phyloP scores from a whole-genome alignment of 1,140 invertebrate genomes.

The Chymomyza costata region DNA sequence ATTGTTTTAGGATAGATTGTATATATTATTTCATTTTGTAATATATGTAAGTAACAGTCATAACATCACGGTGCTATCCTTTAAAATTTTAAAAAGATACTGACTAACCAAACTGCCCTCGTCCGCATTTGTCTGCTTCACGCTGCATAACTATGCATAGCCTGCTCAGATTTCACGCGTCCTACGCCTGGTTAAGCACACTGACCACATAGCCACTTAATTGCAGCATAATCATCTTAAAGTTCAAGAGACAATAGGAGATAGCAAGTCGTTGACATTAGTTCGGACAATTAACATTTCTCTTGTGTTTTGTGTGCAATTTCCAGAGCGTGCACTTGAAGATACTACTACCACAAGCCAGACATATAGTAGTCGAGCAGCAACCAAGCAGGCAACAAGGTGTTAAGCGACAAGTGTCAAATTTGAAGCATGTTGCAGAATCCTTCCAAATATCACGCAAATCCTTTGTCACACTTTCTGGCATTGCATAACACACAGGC shows the following conservation, averaged over 20 bases:
- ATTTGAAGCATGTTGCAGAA: conserved; percentile 74
- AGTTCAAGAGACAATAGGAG: conserved; percentile 12
- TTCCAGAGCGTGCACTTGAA: conserved; percentile 12
- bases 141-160: conserved; percentile 6
- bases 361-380: background rate
- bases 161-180: conserved; percentile 17
- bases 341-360: conserved; percentile 8
- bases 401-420: conserved; percentile 35
- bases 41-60: too few species aligned
- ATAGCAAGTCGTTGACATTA: conserved; percentile 58
- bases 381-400: too few species aligned
- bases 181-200: conserved; percentile 15
- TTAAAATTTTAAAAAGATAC: too few species aligned
- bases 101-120: too few species aligned
- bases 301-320: conserved; percentile 17
- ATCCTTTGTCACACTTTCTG: conserved; percentile 74
- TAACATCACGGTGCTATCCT: too few species aligned
- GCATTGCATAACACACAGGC: conserved; percentile 73
- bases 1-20: too few species aligned
- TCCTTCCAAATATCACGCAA: conserved; percentile 75
- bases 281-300: conserved; percentile 33
- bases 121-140: conserved; percentile 9
- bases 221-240: conserved; percentile 40
- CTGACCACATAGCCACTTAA: conserved; percentile 56
- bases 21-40: too few species aligned